A percentile compares a stretch with the other conserved stretches of the same genome.
Conservation (phyloP, 2,888 invertebrate genomes). For the Conomelus anceps region DNA sequence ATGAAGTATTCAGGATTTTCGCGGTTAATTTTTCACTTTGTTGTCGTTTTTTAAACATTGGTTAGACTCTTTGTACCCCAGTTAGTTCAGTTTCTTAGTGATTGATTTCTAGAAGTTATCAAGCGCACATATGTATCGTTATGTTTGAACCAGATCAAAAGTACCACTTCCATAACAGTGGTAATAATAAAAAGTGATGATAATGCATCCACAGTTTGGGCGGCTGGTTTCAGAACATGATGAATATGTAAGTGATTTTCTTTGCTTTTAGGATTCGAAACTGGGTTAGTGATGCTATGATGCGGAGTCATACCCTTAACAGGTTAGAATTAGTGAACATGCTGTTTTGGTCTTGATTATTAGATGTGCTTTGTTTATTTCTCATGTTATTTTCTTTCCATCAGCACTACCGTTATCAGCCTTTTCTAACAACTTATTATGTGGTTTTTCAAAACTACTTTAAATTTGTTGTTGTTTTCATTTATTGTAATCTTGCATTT, state of each 20-base stretch:
- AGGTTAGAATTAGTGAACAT: neutral
- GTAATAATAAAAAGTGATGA: neutral
- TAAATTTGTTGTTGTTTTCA: neutral
- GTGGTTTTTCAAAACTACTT: neutral
- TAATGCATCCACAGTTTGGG: neutral
- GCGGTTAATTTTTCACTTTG: no score
- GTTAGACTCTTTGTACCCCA: no score
- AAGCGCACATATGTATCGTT: neutral
- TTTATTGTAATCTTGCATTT: neutral
- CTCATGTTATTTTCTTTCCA: neutral
- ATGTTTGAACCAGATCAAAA: neutral
- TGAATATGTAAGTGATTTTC: neutral
- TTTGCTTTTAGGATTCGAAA: slow-evolving; percentile 2
- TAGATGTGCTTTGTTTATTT: neutral
- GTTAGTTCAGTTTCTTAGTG: no score
- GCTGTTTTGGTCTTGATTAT: neutral
- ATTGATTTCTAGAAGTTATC: neutral
- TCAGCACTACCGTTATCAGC: neutral
- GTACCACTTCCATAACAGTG: neutral
- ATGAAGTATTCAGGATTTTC: no score
- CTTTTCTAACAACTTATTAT: neutral
- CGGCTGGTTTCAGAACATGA: neutral
- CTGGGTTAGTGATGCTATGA: slow-evolving; percentile 3
- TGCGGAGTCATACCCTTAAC: slow-evolving; percentile 1
- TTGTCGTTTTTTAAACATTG: no score